A percentile compares a stretch with the other conserved stretches of the same genome.
phyloP scores from a whole-genome alignment of 2,888 invertebrate genomes.

The Odontocolon sp. region DNA sequence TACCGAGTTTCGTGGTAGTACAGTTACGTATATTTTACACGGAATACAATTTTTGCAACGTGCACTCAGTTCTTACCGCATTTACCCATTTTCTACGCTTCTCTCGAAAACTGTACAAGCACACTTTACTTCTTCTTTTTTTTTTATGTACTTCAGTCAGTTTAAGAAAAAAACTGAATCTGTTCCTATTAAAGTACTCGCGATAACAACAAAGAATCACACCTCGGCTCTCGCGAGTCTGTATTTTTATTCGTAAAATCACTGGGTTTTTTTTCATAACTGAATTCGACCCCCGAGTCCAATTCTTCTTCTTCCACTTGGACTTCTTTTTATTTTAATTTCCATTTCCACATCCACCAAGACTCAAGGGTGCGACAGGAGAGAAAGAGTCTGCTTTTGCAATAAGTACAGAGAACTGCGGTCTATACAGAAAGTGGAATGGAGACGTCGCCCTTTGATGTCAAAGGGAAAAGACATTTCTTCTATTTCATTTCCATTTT shows the following conservation, averaged over 20 bases:
- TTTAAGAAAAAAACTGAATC: too few species aligned
- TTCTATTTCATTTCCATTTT: neutral
- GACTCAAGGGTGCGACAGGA: neutral
- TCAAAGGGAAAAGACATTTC: conserved; percentile 29
- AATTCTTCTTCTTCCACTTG: neutral
- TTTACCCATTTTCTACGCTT: neutral
- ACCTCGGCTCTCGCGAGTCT: neutral
- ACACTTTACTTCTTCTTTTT: neutral
- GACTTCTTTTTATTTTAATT: neutral
- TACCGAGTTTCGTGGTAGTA: neutral
- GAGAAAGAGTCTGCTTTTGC: neutral
- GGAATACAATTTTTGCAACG: neutral
- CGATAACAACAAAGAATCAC: neutral
- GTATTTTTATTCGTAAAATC: neutral
- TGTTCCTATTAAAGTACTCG: neutral
- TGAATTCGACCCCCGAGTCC: neutral
- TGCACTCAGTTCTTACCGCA: conserved; percentile 1
- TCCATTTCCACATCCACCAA: neutral
- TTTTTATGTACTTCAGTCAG: neutral
- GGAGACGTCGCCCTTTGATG: conserved; percentile 47
- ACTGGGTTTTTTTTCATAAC: neutral
- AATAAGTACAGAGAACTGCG: conserved; percentile 3
- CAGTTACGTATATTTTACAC: neutral
- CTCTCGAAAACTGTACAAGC: too few species aligned
- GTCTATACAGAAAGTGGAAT: conserved; percentile 12